Evolutionary conservation across 2,113 vertebrate species (phyloP).

Genomic region (Chlorodrepanis virens): DNA sequence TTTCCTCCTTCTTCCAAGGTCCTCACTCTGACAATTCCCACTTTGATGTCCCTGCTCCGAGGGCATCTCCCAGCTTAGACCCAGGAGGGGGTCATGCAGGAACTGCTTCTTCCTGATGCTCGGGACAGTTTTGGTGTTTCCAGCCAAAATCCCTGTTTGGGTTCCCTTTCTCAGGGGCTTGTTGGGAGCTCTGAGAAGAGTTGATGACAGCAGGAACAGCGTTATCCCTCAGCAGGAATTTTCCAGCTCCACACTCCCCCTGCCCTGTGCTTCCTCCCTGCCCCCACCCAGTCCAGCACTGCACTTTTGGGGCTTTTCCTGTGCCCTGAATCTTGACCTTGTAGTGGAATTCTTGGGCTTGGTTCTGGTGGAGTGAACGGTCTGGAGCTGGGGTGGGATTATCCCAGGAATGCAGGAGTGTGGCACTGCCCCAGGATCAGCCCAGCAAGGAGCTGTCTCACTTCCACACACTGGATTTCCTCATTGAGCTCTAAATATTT

Average conservation of each 20-base stretch:
- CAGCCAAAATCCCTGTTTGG: not conserved
- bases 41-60: accelerated
- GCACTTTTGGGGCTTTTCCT: accelerated
- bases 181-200: not conserved
- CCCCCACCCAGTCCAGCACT: accelerated
- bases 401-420: accelerated
- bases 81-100: accelerated
- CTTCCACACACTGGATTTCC: accelerated
- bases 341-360: accelerated
- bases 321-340: accelerated
- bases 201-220: accelerated
- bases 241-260: not conserved
- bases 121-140: not conserved
- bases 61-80: accelerated
- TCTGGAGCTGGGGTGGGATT: not conserved
- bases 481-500: not conserved
- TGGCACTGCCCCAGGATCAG: not conserved
- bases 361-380: not conserved
- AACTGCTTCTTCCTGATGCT: not conserved
- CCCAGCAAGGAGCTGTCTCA: accelerated
- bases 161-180: not conserved
- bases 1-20: not conserved
- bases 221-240: accelerated
- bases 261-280: not conserved
- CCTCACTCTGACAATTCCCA: accelerated